phyloP scores from a whole-genome alignment of 1,140 invertebrate species.

The Drosophila pachea region DNA sequence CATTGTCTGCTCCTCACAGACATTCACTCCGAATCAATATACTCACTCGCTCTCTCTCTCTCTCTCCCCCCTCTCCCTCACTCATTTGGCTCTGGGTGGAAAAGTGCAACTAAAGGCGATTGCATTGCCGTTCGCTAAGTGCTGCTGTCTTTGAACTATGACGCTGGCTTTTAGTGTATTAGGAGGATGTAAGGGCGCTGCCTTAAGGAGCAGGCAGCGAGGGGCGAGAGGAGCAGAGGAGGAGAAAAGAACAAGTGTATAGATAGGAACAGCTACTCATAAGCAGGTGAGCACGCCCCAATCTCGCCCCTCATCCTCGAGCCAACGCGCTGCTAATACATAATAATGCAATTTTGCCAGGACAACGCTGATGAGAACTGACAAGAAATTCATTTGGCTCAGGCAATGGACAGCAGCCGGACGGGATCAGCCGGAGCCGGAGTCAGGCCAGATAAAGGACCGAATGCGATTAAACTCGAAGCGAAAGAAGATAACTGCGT shows the following conservation, averaged over 20 bases:
- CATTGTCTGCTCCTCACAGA: neutral
- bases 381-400: slow-evolving; percentile 68
- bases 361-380: slow-evolving; percentile 45
- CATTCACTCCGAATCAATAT: neutral
- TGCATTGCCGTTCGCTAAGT: slow-evolving; percentile 61
- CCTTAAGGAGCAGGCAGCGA: neutral
- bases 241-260: neutral
- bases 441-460: slow-evolving; percentile 6
- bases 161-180: slow-evolving; percentile 75
- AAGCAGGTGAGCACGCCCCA: neutral
- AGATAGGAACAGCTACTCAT: slow-evolving; percentile 41
- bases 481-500: neutral
- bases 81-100: neutral
- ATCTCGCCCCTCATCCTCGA: neutral
- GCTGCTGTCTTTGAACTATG: slow-evolving; percentile 69
- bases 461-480: slow-evolving; percentile 1
- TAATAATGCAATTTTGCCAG: slow-evolving; percentile 69
- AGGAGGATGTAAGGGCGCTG: slow-evolving; percentile 56
- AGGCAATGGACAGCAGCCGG: slow-evolving; percentile 26
- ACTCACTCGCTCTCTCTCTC: neutral
- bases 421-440: slow-evolving; percentile 1
- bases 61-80: too few species aligned
- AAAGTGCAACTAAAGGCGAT: slow-evolving; percentile 47
- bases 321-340: slow-evolving; percentile 48
- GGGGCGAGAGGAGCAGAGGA: neutral